Base-by-base conservation (phyloP, 2,113 vertebrate genomes). In the Otolemur garnettii region DNA sequence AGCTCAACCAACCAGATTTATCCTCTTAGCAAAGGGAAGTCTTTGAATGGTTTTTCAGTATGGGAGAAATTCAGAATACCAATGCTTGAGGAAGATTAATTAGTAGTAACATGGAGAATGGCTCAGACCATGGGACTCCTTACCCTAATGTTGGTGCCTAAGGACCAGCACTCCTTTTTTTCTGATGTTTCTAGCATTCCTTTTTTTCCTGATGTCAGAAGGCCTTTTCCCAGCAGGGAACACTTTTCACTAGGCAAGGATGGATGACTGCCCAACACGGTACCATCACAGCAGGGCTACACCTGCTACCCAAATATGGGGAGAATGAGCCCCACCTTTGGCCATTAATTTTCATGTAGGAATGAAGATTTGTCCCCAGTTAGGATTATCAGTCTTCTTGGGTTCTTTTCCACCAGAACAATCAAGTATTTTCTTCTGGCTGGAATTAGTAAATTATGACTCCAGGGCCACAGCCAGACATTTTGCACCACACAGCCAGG, bases 51-150 rank as follows among this genome's bases (percentile, higher is more conserved):
- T 9, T 28, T 18, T 14, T 83, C 38, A 91, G 12, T 9, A 4
- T 4, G 6, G 21, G 26, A 89, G 60, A 66, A 50, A 66, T n/a
- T 42, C 33, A 86, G 82, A 21, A n/a, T 0, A 24, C 10, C 28
- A 6, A 12, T 6, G 24, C 50, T 69, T 14, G 19, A 77, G 74
- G 22, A 77, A 81, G 22, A 50, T 53, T 14, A 74, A 33, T 15
- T 1, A 50, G 64, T 9, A n/a, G 38, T 7, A 1, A 15, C 2
- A 4, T 5, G 35, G 17, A 74, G 18, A 35, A 19, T 2, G 24
- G 15, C 7, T 50, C 3, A 2, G 3, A 28, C 30, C 17, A 33
- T 53, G 83, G 8, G 4, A 19, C 7, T n/a, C 33, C 42, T 60
- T 21, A 38, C 18, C 72, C 38, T 72, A 13, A 2, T 9, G 9